Evolutionary conservation across 2,888 invertebrate species (phyloP).

Genomic region (Eupithecia centaureata): DNA sequence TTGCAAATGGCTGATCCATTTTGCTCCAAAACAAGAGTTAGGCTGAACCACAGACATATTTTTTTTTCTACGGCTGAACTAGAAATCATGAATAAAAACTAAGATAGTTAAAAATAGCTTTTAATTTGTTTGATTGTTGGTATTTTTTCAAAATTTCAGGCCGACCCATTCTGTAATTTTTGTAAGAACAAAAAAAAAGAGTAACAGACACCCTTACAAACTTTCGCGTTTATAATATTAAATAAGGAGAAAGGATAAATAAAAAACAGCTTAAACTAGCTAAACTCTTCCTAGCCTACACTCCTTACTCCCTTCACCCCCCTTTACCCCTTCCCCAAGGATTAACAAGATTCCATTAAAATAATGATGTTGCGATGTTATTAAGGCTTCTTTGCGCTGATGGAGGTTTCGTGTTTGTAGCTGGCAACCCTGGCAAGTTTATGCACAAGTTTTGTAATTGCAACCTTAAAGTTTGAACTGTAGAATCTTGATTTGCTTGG

Average conservation of each 20-base stretch:
- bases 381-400: conserved; percentile 51
- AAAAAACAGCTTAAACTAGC: not conserved
- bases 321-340: conserved; percentile 43
- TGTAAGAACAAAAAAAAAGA: too few species aligned
- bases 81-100: too few species aligned
- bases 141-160: too few species aligned
- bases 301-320: conserved; percentile 37
- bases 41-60: not conserved
- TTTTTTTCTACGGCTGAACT: too few species aligned
- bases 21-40: not conserved
- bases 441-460: conserved; percentile 8
- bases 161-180: too few species aligned
- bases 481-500: not conserved
- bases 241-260: too few species aligned
- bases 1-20: not conserved
- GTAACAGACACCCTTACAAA: too few species aligned
- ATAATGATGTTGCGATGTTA: conserved; percentile 62
- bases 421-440: not conserved
- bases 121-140: too few species aligned
- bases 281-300: not conserved
- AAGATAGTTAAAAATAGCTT: too few species aligned
- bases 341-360: conserved; percentile 77
- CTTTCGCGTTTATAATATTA: too few species aligned
- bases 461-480: conserved; percentile 2
- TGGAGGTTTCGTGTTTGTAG: conserved; percentile 21